Evolutionary conservation across 2,888 invertebrate genomes (phyloP).

Genomic region (Drosophila multiciliata): DNA sequence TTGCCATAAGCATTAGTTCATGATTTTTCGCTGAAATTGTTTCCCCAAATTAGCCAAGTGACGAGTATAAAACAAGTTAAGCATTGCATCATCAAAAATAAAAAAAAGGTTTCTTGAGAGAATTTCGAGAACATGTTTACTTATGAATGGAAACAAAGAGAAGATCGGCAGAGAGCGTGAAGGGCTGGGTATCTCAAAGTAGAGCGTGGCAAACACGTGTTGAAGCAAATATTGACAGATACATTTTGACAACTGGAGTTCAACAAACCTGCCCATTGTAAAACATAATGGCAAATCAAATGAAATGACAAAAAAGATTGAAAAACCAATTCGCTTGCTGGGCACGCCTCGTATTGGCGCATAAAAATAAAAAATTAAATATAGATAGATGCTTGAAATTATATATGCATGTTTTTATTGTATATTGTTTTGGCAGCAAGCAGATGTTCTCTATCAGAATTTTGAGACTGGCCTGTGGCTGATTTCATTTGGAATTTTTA

Average conservation of each 20-base stretch:
- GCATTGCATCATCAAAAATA: constrained; percentile 47
- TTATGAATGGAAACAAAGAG: neutral
- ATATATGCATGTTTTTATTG: constrained; percentile 17
- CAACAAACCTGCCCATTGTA: neutral
- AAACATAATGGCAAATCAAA: neutral
- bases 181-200: neutral
- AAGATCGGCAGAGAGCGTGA: too few species aligned
- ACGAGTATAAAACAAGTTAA: constrained; percentile 23
- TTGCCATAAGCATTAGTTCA: constrained; percentile 23
- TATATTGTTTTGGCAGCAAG: constrained; percentile 22
- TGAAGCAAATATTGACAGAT: constrained; percentile 3
- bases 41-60: constrained; percentile 9
- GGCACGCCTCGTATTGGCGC: constrained; percentile 59
- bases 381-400: constrained; percentile 20
- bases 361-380: constrained; percentile 4
- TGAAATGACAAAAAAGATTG: constrained; percentile 38
- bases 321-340: constrained; percentile 58
- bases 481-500: constrained; percentile 41
- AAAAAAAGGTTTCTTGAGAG: neutral
- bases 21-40: constrained; percentile 7
- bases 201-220: constrained; percentile 1
- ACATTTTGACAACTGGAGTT: constrained; percentile 15
- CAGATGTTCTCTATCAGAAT: constrained; percentile 59
- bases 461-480: constrained; percentile 47
- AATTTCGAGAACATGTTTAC: neutral